Percentiles rank a stretch among this genome's conserved stretches.
phyloP scores from a whole-genome alignment of 2,113 vertebrate genomes.

The Chauna torquata region DNA sequence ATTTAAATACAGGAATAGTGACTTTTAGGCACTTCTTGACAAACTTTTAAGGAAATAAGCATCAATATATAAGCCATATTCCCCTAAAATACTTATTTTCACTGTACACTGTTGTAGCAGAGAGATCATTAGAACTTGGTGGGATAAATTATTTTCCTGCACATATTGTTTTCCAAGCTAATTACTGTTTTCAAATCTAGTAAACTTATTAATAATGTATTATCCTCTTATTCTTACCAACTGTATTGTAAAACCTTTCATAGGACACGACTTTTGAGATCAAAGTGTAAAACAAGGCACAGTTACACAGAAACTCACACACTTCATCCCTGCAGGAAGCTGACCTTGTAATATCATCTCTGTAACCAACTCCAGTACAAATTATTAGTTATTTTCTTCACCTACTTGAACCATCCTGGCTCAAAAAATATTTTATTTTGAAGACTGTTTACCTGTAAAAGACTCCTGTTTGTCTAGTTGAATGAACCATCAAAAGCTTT shows the following conservation, averaged over 20 bases:
- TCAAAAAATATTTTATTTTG: neutral
- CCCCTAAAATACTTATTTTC: neutral
- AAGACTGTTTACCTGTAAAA: neutral
- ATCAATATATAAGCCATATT: neutral
- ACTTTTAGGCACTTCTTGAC: neutral
- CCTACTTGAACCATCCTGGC: neutral
- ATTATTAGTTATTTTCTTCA: neutral
- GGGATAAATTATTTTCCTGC: neutral
- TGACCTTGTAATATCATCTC: neutral
- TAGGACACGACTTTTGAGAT: neutral
- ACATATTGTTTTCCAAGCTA: neutral
- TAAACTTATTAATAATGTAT: neutral
- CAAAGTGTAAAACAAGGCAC: neutral
- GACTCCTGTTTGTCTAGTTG: neutral
- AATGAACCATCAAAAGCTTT: neutral
- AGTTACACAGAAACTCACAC: neutral
- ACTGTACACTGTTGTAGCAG: neutral
- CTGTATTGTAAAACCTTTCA: neutral
- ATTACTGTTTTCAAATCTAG: neutral
- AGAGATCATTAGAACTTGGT: neutral
- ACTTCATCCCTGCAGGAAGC: neutral
- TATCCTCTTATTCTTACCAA: neutral
- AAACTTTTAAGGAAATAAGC: neutral
- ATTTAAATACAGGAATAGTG: neutral
- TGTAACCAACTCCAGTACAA: neutral